Evolutionary conservation across 2,113 vertebrate genomes (phyloP).

Genomic region (Proteles cristata): DNA sequence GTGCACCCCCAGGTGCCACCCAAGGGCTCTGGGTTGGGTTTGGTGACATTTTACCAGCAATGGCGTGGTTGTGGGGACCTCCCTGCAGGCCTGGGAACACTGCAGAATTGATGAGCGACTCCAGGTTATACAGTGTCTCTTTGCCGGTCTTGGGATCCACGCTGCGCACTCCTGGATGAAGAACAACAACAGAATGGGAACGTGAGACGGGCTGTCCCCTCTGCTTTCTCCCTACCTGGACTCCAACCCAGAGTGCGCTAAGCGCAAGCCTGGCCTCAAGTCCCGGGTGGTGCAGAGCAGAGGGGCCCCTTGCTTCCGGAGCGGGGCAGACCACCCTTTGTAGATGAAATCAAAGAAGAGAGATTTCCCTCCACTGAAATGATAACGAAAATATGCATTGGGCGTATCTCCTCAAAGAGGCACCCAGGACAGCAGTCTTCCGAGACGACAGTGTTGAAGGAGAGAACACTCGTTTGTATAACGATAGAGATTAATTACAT

Average conservation of each 20-base stretch:
- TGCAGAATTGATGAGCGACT: conserved; percentile 95
- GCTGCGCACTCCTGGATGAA: conserved; percentile 89
- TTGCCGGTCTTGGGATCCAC: conserved; percentile 94
- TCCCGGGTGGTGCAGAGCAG: accelerated
- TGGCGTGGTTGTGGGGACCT: conserved; percentile 98
- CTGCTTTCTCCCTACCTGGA: not conserved
- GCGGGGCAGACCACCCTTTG: not conserved
- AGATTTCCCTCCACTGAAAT: not conserved
- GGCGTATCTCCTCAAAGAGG: not conserved
- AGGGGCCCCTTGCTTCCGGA: not conserved
- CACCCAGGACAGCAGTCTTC: not conserved
- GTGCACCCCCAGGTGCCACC: no score
- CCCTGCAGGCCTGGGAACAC: conserved; percentile 98
- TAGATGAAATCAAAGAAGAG: not conserved
- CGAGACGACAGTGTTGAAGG: not conserved
- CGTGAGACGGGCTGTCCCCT: accelerated
- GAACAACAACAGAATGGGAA: not conserved
- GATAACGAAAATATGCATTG: not conserved
- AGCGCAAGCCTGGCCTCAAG: not conserved
- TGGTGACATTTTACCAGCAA: conserved; percentile 88
- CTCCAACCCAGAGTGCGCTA: not conserved
- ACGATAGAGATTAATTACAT: not conserved
- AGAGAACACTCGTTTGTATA: not conserved
- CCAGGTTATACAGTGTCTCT: conserved; percentile 93
- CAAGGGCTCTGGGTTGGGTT: not conserved